Percentiles rank a stretch among this genome's conserved stretches.
Conservation (phyloP, 2,888 invertebrate genomes). For the Furcula furcula region DNA sequence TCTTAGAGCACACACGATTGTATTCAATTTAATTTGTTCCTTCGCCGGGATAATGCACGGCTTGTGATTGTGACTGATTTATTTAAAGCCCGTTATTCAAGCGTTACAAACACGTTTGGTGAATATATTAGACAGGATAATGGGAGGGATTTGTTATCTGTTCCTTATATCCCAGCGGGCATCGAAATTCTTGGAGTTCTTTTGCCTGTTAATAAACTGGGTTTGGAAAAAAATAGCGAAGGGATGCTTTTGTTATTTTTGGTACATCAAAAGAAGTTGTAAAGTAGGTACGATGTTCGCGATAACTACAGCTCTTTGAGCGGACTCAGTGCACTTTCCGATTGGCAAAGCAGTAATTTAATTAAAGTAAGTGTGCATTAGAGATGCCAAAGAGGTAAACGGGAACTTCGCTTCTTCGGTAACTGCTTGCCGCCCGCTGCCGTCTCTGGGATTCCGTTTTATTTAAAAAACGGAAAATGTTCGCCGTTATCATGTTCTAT, state of each 20-base stretch:
- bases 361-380: constrained; percentile 65
- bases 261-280: constrained; percentile 10
- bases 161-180: constrained; percentile 6
- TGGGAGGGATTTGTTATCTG: constrained; percentile 29
- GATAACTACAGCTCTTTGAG: constrained; percentile 43
- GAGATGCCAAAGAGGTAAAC: constrained; percentile 51
- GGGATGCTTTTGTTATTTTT: no score
- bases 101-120: constrained; percentile 21
- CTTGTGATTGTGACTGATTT: constrained; percentile 33
- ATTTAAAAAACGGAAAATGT: constrained; percentile 34
- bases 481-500: no score
- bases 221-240: no score
- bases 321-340: constrained; percentile 42
- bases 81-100: constrained; percentile 30
- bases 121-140: constrained; percentile 29
- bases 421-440: constrained; percentile 12
- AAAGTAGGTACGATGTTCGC: constrained; percentile 23
- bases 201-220: no score
- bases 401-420: constrained; percentile 39
- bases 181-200: background rate
- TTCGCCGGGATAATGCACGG: constrained; percentile 30
- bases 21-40: constrained; percentile 37
- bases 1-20: constrained; percentile 26
- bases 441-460: constrained; percentile 37
- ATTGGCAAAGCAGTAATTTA: constrained; percentile 60